Evolutionary conservation across 1,140 invertebrate species (phyloP).

Genomic region (Protaetia brevitarsis): DNA sequence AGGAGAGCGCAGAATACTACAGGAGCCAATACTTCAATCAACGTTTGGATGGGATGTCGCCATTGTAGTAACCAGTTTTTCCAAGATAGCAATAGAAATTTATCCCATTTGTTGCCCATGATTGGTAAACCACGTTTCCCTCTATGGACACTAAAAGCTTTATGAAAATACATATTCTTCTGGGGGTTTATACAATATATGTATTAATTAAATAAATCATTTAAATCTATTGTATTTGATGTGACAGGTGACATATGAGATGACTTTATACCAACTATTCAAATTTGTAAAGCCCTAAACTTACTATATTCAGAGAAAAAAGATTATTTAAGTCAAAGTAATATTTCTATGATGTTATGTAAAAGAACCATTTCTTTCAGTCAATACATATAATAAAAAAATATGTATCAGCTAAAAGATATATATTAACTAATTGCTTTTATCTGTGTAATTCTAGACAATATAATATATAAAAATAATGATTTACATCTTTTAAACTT

Average conservation of each 20-base stretch:
- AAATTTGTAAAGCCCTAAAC: too few relatives aligned
- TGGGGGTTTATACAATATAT: neutral
- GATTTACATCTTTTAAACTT: too few relatives aligned
- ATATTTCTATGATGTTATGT: too few relatives aligned
- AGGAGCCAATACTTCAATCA: slow-evolving; percentile 66
- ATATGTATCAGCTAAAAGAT: too few relatives aligned
- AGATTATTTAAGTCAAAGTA: too few relatives aligned
- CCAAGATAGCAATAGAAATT: slow-evolving; percentile 73
- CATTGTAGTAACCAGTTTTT: slow-evolving; percentile 80
- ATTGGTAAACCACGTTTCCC: neutral
- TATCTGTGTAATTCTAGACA: too few relatives aligned
- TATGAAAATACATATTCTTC: neutral
- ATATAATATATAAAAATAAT: too few relatives aligned
- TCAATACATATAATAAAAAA: too few relatives aligned
- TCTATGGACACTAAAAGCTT: neutral
- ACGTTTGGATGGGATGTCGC: slow-evolving; percentile 67
- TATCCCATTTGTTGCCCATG: slow-evolving; percentile 49
- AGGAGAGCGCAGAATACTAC: slow-evolving; percentile 70
- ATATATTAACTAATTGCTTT: too few relatives aligned
- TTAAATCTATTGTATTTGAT: neutral
- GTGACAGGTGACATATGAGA: neutral
- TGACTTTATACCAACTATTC: neutral
- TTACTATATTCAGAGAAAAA: too few relatives aligned
- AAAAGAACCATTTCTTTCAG: too few relatives aligned
- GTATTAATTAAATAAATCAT: neutral